Evolutionary conservation across 2,113 vertebrate genomes (phyloP).

Genomic region (Xenopus borealis): DNA sequence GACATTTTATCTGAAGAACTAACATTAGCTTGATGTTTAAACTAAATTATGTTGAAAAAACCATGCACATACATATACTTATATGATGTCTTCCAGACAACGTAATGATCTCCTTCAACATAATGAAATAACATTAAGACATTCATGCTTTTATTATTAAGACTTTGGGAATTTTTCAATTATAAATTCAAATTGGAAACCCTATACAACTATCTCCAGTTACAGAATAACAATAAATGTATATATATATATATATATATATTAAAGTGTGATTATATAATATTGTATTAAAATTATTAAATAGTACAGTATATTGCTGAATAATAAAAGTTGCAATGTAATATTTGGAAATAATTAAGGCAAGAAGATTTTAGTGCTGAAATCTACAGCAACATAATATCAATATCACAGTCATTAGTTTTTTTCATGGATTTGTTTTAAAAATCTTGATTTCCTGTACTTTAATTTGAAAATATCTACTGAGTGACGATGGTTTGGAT

Average conservation of each 20-base stretch:
- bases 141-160: conserved; percentile 31
- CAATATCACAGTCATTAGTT: conserved; percentile 7
- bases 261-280: conserved; percentile 39
- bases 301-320: conserved; percentile 40
- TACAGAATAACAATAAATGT: conserved; percentile 44
- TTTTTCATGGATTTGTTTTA: conserved; percentile 21
- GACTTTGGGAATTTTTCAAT: conserved; percentile 38
- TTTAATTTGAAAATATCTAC: not conserved
- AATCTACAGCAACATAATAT: conserved; percentile 15
- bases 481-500: not conserved
- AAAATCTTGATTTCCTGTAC: not conserved
- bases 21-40: no score
- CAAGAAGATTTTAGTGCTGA: conserved; percentile 34
- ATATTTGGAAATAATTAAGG: conserved; percentile 38
- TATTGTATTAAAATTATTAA: conserved; percentile 41
- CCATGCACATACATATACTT: not conserved
- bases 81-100: conserved; percentile 10
- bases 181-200: conserved; percentile 44
- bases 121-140: conserved; percentile 34
- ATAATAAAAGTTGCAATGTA: conserved; percentile 38
- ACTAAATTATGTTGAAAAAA: no score
- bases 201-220: conserved; percentile 31
- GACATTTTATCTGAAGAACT: no score
- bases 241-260: conserved; percentile 34
- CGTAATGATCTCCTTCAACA: conserved; percentile 23